These are phyloP conservation scores for Pelobates cultripes DNA, from an alignment of 2,797 vertebrate species.

Conservation along the genomic window DNA sequence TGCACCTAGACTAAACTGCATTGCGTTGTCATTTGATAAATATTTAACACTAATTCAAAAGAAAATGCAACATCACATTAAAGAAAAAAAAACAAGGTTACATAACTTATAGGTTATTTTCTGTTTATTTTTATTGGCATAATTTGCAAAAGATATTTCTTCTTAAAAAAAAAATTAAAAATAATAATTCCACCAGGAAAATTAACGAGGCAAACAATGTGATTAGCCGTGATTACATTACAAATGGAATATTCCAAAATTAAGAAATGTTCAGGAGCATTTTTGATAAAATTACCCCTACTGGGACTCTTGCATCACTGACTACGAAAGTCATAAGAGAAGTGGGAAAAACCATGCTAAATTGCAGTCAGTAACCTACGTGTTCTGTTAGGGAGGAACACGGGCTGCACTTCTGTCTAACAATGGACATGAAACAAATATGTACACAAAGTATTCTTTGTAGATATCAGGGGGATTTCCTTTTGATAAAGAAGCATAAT, in stretches of 20 bases:
- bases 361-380: background rate
- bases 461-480: constrained; percentile 68
- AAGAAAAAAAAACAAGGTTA: too few relatives aligned
- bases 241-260: background rate
- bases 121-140: too few relatives aligned
- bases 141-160: too few relatives aligned
- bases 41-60: too few relatives aligned
- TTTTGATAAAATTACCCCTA: background rate
- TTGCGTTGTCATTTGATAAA: too few relatives aligned
- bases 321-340: background rate
- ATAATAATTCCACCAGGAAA: too few relatives aligned
- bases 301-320: constrained; percentile 12
- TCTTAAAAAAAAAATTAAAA: too few relatives aligned
- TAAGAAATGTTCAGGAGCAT: background rate
- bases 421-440: constrained; percentile 48
- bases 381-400: constrained; percentile 2
- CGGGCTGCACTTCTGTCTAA: constrained; percentile 16
- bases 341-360: background rate
- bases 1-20: too few relatives aligned
- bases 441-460: constrained; percentile 43
- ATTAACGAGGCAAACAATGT: too few relatives aligned
- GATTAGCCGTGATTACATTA: background rate
- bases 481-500: constrained; percentile 62
- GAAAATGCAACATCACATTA: too few relatives aligned
- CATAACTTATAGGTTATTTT: too few relatives aligned